Evolutionary conservation across 2,113 vertebrate species (phyloP), one percentile per base, ranked within the genome.

Genomic region (Riparia riparia): DNA sequence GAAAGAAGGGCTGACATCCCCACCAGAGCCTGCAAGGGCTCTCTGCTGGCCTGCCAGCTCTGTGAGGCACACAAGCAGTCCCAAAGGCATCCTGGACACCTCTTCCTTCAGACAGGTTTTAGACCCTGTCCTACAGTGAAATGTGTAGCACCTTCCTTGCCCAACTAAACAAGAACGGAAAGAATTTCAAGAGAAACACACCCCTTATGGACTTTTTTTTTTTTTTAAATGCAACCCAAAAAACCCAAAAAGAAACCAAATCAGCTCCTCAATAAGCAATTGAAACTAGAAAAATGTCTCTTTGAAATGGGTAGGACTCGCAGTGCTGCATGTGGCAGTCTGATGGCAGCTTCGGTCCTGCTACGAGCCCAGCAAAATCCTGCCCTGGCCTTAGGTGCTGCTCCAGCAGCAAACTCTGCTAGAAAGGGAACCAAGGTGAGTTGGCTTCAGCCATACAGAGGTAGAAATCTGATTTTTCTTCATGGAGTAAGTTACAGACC

Each of bases 161-260:
- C 56, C n/a, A 61, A 63, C 50, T 66, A 57, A 73, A 74, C 12
- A 70, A 47, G 17, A 14, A 56, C 0, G 0, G 51, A 19, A 89
- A 83, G 31, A 69, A 65, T 54, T 91, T 72, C 37, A 92, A 82
- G 17, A 50, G 28, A 71, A 91, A 68, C 41, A 45, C 7, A 31
- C 1, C 8, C 14, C 21, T 47, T 58, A 47, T 11, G 53, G 31
- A 51, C 19, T 28, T 4, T 0, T 39, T 50, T 4, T 0, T 39
- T 50, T 69, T 44, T 5, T 6, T 9, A 88, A 95, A 69, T 5
- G 14, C 50, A 77, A 49, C 24, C 71, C 32, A 26, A 64, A 90
- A 79, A 77, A 49, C 24, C 71, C 32, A 26, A 64, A 90, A 79
- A 64, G 42, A 78, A 89, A 37, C 18, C 20, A 66, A 37, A 31